Percentiles rank a stretch among this genome's conserved stretches.
These are phyloP conservation scores for Physocephala rufipes DNA, from an alignment of 2,888 invertebrate species.

Conservation along the genomic window DNA sequence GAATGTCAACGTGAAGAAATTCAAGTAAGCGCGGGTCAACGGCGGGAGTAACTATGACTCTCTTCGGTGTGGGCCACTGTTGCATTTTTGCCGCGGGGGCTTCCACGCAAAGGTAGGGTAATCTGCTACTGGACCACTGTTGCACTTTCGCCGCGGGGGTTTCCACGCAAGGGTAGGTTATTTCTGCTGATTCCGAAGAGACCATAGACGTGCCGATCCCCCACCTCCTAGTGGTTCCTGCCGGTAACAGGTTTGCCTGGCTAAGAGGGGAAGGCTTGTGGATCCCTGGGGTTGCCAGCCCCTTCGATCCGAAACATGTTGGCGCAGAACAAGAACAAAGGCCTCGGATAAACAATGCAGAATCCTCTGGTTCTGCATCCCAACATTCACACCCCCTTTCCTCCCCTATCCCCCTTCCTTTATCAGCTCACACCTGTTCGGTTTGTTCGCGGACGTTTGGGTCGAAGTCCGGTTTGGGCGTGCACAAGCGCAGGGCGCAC, in stretches of 20 bases:
- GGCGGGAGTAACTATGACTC: slow-evolving; percentile 68
- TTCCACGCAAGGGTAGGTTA: background rate
- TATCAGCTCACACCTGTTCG: background rate
- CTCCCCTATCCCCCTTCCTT: background rate
- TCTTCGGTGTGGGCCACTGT: slow-evolving; percentile 35
- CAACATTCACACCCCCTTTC: background rate
- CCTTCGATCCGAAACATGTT: background rate
- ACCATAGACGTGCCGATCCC: slow-evolving; percentile 2
- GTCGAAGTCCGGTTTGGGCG: slow-evolving; percentile 9
- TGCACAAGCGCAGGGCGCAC: slow-evolving; percentile 17
- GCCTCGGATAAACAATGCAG: slow-evolving; percentile 12
- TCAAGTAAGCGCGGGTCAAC: slow-evolving; percentile 66
- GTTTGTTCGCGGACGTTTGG: background rate
- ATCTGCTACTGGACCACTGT: too few relatives aligned
- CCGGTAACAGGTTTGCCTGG: slow-evolving; percentile 1
- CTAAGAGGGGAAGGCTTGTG: background rate
- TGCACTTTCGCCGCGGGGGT: background rate
- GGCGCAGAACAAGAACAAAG: background rate
- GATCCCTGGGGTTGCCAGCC: slow-evolving; percentile 18
- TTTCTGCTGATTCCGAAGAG: background rate
- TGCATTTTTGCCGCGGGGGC: too few relatives aligned
- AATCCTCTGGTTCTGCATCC: background rate
- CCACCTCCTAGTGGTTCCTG: slow-evolving; percentile 17
- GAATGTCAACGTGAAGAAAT: slow-evolving; percentile 31
- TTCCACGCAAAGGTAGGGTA: too few relatives aligned